Evolutionary conservation across 2,113 vertebrate species (phyloP), one percentile per base, ranked within the genome.

Genomic region (Nycticryphes semicollaris): DNA sequence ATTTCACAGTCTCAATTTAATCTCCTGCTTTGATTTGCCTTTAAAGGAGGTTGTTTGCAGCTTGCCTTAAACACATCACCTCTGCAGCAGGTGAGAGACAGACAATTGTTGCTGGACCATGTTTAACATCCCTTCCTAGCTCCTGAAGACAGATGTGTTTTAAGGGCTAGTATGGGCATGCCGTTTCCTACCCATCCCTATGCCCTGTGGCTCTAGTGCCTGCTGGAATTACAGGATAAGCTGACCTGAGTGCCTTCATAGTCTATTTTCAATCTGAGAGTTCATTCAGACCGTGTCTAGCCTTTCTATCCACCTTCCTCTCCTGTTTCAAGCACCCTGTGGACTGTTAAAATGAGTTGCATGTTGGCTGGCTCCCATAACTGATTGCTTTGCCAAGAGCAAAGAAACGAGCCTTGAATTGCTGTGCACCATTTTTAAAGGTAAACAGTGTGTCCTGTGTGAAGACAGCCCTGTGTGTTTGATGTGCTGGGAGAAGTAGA

Each of bases 401-500:
- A 31, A 96, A 70, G 89, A 94, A 94, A 93, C 62, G 47, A 81
- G 57, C 72, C 83, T 82, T 53, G 0, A 60, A 74, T 63, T 68
- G 37, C 64, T 67, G 6, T 30, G 24, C 18, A 35, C 33, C 6
- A 10, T 57, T 96, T 93, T 83, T 75, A 81, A 33, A 82, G 73
- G 93, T 37, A 60, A 51, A 6, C 0, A 9, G 77, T 70, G 51
- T 51, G 72, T 6, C 41, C 70, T 12, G 3, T 12, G 41, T 41
- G 54, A 56, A 80, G 83, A 35, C 18, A 30, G 50, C 47, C 53
- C 53, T 17, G 30, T 80, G 50, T 31, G 86, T 96, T 87, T 95
- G 96, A 96, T 95, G 90, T 78, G 73, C 94, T 97, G 95, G 89
- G 89, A 97, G 97, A 98, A 97, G 96, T 86, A 91, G 94, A 98